These are phyloP conservation scores for Percopsis omiscomaycus DNA, from an alignment of 2,797 vertebrate genomes.

Conservation along the genomic window DNA sequence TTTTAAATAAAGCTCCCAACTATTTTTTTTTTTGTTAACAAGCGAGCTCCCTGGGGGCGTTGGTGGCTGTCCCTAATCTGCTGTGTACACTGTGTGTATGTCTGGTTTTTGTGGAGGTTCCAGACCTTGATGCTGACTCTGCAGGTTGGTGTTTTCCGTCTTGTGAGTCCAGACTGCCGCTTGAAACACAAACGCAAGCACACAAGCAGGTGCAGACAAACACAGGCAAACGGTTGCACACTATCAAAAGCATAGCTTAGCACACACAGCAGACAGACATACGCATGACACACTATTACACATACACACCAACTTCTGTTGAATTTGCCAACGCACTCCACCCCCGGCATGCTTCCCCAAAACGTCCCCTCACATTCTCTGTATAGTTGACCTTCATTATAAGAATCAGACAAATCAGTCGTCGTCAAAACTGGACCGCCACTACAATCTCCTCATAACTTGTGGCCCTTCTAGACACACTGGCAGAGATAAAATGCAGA, in stretches of 20 bases:
- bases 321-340: too few relatives aligned
- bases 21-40: too few relatives aligned
- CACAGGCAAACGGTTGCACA: slow-evolving; percentile 2
- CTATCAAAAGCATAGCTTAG: slow-evolving; percentile 15
- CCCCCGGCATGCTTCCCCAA: too few relatives aligned
- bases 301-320: slow-evolving; percentile 4
- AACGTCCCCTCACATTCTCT: too few relatives aligned
- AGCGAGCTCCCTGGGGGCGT: slow-evolving; percentile 26
- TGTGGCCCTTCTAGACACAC: slow-evolving; percentile 6
- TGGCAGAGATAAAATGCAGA: too few relatives aligned
- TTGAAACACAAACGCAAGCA: slow-evolving; percentile 18
- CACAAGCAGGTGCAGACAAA: not conserved
- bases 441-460: slow-evolving; percentile 11
- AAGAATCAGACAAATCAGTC: too few relatives aligned
- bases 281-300: slow-evolving; percentile 27
- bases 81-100: slow-evolving; percentile 19
- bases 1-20: too few relatives aligned
- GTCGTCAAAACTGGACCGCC: too few relatives aligned
- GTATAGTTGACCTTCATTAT: too few relatives aligned
- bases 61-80: slow-evolving; percentile 49
- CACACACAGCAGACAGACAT: slow-evolving; percentile 17
- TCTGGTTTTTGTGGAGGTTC: slow-evolving; percentile 68
- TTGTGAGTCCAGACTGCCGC: slow-evolving; percentile 65
- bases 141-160: slow-evolving; percentile 74
- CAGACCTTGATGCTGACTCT: slow-evolving; percentile 69